Percentiles rank a stretch among this genome's conserved stretches.
These are phyloP conservation scores for Choloepus didactylus DNA, from an alignment of 2,797 vertebrate species.

Conservation along the genomic window DNA sequence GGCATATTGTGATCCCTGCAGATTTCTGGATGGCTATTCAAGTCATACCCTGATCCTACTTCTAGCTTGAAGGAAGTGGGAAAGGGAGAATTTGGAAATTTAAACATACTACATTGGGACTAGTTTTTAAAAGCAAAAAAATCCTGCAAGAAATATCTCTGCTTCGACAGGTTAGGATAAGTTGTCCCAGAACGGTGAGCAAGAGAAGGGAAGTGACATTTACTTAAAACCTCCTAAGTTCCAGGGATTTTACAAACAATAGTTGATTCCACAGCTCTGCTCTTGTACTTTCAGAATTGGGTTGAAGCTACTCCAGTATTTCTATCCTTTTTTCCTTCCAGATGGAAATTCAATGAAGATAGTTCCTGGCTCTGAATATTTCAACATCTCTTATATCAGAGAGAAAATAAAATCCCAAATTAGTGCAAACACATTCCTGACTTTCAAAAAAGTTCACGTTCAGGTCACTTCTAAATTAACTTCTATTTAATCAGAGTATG, in stretches of 20 bases:
- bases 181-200: not conserved
- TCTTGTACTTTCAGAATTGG: slow-evolving; percentile 54
- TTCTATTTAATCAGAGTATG: slow-evolving; percentile 65
- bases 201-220: not conserved
- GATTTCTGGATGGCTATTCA: not conserved
- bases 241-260: slow-evolving; percentile 13
- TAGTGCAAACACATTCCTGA: slow-evolving; percentile 73
- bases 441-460: slow-evolving; percentile 73
- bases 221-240: slow-evolving; percentile 34
- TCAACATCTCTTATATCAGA: slow-evolving; percentile 64
- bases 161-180: not conserved
- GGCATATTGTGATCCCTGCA: not conserved
- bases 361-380: slow-evolving; percentile 65
- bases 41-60: not conserved
- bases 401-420: slow-evolving; percentile 73
- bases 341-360: slow-evolving; percentile 71
- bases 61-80: not conserved
- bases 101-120: not conserved
- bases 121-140: slow-evolving; percentile 41
- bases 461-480: slow-evolving; percentile 73
- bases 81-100: not conserved
- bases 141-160: not conserved
- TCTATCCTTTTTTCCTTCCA: slow-evolving; percentile 64
- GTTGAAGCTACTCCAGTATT: slow-evolving; percentile 53
- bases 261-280: not conserved